Conservation (phyloP, 2,888 invertebrate species). For the Marronus borbonicus region DNA sequence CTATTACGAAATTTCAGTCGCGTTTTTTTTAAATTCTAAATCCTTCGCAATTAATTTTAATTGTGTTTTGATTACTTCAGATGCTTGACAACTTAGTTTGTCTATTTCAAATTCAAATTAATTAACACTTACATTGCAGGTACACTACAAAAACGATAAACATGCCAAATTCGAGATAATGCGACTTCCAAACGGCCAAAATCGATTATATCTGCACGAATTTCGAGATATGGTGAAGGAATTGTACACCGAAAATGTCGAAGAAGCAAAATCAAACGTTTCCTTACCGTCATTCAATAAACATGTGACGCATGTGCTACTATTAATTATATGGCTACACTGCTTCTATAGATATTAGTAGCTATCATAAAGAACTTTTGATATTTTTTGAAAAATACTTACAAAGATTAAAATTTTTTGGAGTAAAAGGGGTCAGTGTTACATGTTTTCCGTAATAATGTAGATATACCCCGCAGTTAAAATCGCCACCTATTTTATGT, state of each 20-base stretch:
- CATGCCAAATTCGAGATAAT: background rate
- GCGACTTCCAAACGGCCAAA: background rate
- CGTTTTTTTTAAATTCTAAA: too few relatives aligned
- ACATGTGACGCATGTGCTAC: background rate
- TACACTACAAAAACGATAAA: constrained; percentile 8
- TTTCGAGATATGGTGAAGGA: constrained; percentile 3
- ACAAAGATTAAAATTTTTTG: too few relatives aligned
- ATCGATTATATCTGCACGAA: background rate
- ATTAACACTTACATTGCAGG: background rate
- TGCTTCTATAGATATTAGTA: background rate
- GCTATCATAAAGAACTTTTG: too few relatives aligned
- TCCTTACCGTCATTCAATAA: background rate
- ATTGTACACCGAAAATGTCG: background rate
- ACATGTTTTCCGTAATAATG: too few relatives aligned
- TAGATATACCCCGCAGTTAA: too few relatives aligned
- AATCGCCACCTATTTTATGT: too few relatives aligned
- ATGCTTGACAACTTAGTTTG: too few relatives aligned
- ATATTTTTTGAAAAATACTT: too few relatives aligned
- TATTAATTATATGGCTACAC: background rate
- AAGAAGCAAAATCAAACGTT: background rate
- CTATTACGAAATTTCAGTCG: too few relatives aligned
- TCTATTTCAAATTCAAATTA: background rate
- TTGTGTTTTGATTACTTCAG: too few relatives aligned
- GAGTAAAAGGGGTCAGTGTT: too few relatives aligned
- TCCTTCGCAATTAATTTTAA: too few relatives aligned